phyloP scores from a whole-genome alignment of 2,113 vertebrate species.

The Tricholaema leucomelas region DNA sequence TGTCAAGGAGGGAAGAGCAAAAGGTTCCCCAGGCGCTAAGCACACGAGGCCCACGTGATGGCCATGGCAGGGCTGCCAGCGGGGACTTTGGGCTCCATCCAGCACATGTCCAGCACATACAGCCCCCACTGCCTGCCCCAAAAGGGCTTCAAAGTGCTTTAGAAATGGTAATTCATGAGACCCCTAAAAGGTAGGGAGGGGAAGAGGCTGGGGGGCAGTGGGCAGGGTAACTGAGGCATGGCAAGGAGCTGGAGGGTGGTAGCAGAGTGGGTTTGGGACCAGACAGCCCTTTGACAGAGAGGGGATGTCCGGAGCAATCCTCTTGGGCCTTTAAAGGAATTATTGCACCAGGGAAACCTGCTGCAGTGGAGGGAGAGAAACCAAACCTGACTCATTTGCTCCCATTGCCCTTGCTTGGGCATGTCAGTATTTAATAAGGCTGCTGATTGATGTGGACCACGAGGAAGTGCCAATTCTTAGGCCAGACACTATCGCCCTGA shows the following conservation, averaged over 20 bases:
- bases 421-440: not conserved
- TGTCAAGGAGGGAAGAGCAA: conserved; percentile 36
- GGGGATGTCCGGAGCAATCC: not conserved
- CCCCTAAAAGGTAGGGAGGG: conserved; percentile 7
- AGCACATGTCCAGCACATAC: not conserved
- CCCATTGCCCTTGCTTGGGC: not conserved
- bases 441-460: not conserved
- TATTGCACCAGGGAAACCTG: conserved; percentile 54
- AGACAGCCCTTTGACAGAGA: not conserved
- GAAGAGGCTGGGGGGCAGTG: not conserved
- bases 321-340: not conserved
- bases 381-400: not conserved
- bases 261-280: not conserved
- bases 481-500: not conserved
- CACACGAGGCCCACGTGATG: not conserved
- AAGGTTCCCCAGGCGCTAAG: conserved; percentile 11
- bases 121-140: not conserved
- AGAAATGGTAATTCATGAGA: not conserved
- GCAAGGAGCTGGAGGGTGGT: not conserved
- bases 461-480: not conserved
- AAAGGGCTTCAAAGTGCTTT: conserved; percentile 60
- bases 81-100: not conserved
- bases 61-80: not conserved
- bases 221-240: conserved; percentile 41
- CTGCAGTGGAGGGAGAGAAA: not conserved